phyloP scores from a whole-genome alignment of 2,113 vertebrate species.

The Cisticola juncidis region DNA sequence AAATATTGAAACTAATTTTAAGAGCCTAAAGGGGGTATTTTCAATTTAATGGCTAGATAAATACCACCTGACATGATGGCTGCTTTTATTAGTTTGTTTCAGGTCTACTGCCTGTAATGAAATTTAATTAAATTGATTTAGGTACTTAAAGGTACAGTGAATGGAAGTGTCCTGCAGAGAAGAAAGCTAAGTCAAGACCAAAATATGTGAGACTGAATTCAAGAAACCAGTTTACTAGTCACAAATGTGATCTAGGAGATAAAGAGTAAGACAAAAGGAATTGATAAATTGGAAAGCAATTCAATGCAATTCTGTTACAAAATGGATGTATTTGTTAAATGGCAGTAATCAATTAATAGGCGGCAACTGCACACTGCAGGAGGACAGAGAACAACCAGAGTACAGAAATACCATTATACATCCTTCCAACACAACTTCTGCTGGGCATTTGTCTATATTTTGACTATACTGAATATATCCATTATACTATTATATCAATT shows the following conservation, averaged over 20 bases:
- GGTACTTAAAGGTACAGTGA: conserved; percentile 68
- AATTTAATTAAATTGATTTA: conserved; percentile 75
- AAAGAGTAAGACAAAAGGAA: neutral
- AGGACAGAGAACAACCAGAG: neutral
- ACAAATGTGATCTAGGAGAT: neutral
- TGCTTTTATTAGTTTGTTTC: conserved; percentile 73
- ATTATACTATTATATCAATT: neutral
- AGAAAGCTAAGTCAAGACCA: neutral
- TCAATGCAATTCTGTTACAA: neutral
- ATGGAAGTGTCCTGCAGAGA: conserved; percentile 9
- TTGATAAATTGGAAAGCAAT: neutral
- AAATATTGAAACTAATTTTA: conserved; percentile 78
- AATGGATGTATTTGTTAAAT: neutral
- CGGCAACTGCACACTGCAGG: neutral
- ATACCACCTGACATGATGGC: conserved; percentile 62
- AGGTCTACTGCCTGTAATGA: conserved; percentile 67
- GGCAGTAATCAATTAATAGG: neutral
- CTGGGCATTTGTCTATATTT: neutral
- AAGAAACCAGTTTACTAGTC: conserved; percentile 25
- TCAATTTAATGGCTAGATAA: conserved; percentile 74
- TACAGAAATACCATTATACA: neutral
- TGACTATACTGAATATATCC: neutral
- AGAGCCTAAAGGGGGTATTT: conserved; percentile 72
- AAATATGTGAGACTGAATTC: conserved; percentile 17
- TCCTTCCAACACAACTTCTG: neutral